phyloP scores from a whole-genome alignment of 2,888 invertebrate species.

The Melieria crassipennis region DNA sequence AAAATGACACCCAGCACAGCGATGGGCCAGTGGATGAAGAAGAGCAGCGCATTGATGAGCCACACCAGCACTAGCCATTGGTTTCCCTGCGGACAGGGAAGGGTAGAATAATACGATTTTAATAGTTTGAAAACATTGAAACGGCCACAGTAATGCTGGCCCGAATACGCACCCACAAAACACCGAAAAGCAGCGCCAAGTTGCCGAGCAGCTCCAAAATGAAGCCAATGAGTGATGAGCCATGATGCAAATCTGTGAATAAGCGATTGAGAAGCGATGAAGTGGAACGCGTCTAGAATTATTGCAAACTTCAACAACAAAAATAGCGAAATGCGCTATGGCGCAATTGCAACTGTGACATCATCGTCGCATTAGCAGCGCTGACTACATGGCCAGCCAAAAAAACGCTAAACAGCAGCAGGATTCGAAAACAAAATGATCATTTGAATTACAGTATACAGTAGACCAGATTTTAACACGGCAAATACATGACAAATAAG shows the following conservation, averaged over 20 bases:
- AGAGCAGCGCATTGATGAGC: constrained; percentile 48
- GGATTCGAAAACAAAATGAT: too few species aligned
- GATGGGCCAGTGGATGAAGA: constrained; percentile 51
- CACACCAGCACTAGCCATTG: constrained; percentile 46
- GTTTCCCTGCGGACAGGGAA: constrained; percentile 43
- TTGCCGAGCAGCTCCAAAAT: constrained; percentile 45
- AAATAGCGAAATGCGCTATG: not conserved
- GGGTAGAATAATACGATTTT: not conserved
- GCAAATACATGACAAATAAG: too few species aligned
- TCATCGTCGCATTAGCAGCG: too few species aligned
- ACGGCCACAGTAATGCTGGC: not conserved
- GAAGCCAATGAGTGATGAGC: constrained; percentile 43
- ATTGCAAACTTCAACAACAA: not conserved
- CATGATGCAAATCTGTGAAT: constrained; percentile 43
- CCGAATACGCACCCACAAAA: constrained; percentile 44
- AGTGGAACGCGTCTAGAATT: not conserved
- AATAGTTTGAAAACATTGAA: not conserved
- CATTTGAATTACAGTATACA: too few species aligned
- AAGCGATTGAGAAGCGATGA: not conserved
- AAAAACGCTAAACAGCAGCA: too few species aligned
- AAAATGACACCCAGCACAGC: constrained; percentile 52
- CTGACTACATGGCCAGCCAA: too few species aligned
- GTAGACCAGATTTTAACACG: too few species aligned
- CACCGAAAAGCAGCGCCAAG: constrained; percentile 49
- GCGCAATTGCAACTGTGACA: too few species aligned